Percentiles rank a stretch among this genome's conserved stretches.
Conservation (phyloP, 92 coral and sea anemone species). For the Pocillopora meandrina region DNA sequence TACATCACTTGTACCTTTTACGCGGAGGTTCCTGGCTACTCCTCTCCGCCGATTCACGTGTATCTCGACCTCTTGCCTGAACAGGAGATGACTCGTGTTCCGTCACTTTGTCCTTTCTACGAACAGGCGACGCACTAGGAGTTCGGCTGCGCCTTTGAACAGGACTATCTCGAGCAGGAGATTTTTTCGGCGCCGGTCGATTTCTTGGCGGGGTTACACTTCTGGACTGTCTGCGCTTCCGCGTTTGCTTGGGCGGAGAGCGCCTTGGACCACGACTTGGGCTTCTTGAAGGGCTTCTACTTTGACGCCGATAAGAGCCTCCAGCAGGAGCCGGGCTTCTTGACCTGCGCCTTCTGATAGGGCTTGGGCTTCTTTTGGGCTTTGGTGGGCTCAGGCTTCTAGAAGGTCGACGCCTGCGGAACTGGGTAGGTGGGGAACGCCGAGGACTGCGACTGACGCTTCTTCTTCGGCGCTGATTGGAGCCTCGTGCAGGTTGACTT, state of each 20-base stretch:
- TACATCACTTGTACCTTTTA: slow-evolving; percentile 4
- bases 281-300: slow-evolving; percentile 53
- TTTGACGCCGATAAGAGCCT: slow-evolving; percentile 19
- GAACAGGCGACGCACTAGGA: slow-evolving; percentile 56
- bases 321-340: slow-evolving; percentile 33
- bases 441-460: slow-evolving; percentile 55
- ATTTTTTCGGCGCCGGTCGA: slow-evolving; percentile 3
- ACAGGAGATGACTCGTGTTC: slow-evolving; percentile 28
- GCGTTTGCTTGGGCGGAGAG: slow-evolving; percentile 24
- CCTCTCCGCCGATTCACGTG: slow-evolving; percentile 19
- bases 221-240: slow-evolving; percentile 16
- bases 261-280: slow-evolving; percentile 40
- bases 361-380: slow-evolving; percentile 45
- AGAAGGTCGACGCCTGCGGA: slow-evolving; percentile 48
- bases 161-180: slow-evolving; percentile 45
- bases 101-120: slow-evolving; percentile 10
- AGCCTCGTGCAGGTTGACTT: slow-evolving; percentile 27
- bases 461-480: slow-evolving; percentile 30
- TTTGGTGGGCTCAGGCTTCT: slow-evolving; percentile 34
- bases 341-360: slow-evolving; percentile 22
- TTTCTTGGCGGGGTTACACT: slow-evolving; percentile 33
- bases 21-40: neutral
- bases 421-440: slow-evolving; percentile 39
- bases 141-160: slow-evolving; percentile 53
- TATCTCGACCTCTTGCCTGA: slow-evolving; percentile 36